phyloP scores from a whole-genome alignment of 1,140 invertebrate genomes.

The Drosophila aff. region DNA sequence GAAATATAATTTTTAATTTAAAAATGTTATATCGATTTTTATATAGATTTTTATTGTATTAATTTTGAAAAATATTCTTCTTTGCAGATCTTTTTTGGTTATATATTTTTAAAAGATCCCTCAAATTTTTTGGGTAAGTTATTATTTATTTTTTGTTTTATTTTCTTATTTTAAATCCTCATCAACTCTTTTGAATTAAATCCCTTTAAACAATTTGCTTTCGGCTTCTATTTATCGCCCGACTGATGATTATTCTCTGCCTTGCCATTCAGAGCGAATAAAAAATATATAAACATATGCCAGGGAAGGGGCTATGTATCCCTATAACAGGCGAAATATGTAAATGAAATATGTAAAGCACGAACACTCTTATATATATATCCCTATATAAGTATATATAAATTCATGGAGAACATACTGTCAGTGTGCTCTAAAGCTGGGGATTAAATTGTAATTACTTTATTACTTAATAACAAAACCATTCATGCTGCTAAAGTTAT shows the following conservation, averaged over 20 bases:
- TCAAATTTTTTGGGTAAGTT: not conserved
- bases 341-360: constrained; percentile 46
- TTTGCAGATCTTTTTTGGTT: too few species aligned
- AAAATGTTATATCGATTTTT: too few species aligned
- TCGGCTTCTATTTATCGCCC: not conserved
- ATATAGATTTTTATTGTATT: not conserved
- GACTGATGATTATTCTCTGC: constrained; percentile 7
- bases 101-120: not conserved
- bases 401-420: constrained; percentile 5
- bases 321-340: constrained; percentile 27
- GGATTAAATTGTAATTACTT: constrained; percentile 80
- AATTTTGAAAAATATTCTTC: too few species aligned
- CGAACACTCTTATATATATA: not conserved
- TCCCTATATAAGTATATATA: constrained; percentile 7
- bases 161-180: not conserved
- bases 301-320: not conserved
- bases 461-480: constrained; percentile 81
- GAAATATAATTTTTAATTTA: accelerated
- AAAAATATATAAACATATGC: constrained; percentile 23
- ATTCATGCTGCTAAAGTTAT: constrained; percentile 77
- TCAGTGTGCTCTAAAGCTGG: constrained; percentile 40
- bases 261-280: constrained; percentile 9
- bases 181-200: not conserved
- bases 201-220: not conserved
- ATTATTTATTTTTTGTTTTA: not conserved